Evolutionary conservation across 2,888 invertebrate species (phyloP).

Genomic region (Drosophila leonis): DNA sequence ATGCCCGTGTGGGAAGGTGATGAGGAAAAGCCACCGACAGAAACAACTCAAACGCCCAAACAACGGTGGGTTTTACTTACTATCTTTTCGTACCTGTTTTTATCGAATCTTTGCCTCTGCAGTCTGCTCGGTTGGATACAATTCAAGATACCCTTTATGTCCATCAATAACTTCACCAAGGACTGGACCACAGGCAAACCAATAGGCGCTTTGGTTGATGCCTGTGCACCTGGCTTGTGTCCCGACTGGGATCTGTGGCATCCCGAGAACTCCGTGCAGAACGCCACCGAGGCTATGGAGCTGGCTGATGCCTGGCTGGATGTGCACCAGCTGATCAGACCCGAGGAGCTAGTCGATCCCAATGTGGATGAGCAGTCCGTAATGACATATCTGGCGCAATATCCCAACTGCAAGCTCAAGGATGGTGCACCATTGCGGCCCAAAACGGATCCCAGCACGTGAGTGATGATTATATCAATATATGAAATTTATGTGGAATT

Average conservation of each 20-base stretch:
- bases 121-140: conserved; percentile 95
- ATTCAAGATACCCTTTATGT: conserved; percentile 92
- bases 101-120: conserved; percentile 20
- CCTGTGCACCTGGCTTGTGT: conserved; percentile 94
- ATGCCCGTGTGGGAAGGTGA: conserved; percentile 96
- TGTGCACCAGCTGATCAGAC: conserved; percentile 94
- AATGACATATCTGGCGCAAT: conserved; percentile 97
- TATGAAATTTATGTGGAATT: no score
- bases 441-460: conserved; percentile 92
- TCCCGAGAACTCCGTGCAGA: conserved; percentile 92
- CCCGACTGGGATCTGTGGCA: conserved; percentile 95
- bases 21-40: conserved; percentile 86
- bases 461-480: conserved; percentile 21
- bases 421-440: conserved; percentile 92
- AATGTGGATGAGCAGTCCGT: conserved; percentile 96
- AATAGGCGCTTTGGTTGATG: conserved; percentile 95
- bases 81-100: neutral
- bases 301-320: conserved; percentile 95
- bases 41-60: conserved; percentile 89
- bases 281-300: conserved; percentile 95
- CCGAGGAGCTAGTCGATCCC: conserved; percentile 95
- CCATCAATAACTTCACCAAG: conserved; percentile 93
- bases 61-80: conserved; percentile 87
- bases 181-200: conserved; percentile 97
- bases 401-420: conserved; percentile 94